phyloP scores from a whole-genome alignment of 2,888 invertebrate species.

The Melanargia galathea region DNA sequence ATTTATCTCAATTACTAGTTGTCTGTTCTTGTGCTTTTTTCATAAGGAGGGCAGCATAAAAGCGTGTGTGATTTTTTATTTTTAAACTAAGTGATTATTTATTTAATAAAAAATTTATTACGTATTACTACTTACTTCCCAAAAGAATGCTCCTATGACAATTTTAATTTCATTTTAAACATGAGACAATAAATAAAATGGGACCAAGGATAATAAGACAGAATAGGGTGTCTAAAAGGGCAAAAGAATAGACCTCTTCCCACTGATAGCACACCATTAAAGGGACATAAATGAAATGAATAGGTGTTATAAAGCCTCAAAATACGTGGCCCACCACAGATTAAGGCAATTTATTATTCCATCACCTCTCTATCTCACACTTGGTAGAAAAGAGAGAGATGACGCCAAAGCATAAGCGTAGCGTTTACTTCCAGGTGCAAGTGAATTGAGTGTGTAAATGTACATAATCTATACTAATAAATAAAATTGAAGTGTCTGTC shows the following conservation, averaged over 20 bases:
- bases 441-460: conserved; percentile 30
- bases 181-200: background rate
- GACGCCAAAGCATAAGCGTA: conserved; percentile 21
- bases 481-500: too few relatives aligned
- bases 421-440: conserved; percentile 30
- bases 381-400: conserved; percentile 6
- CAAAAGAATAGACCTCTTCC: conserved; percentile 2
- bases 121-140: too few relatives aligned
- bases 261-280: conserved; percentile 11
- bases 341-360: conserved; percentile 34
- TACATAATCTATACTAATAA: conserved; percentile 22
- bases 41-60: too few relatives aligned
- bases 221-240: background rate
- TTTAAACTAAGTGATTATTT: too few relatives aligned
- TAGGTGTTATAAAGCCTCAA: conserved; percentile 32
- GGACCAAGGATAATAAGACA: background rate
- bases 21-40: too few relatives aligned
- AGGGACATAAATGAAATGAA: conserved; percentile 31
- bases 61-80: too few relatives aligned
- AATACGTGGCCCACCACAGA: conserved; percentile 28
- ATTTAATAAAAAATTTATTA: too few relatives aligned
- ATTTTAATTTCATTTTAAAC: too few relatives aligned
- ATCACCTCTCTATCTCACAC: conserved; percentile 8
- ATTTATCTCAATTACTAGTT: too few relatives aligned
- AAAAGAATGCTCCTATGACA: too few relatives aligned